Percentiles rank a stretch among this genome's conserved stretches.
Evolutionary conservation across 2,888 invertebrate genomes (phyloP).

Genomic region (Polietes domitor): DNA sequence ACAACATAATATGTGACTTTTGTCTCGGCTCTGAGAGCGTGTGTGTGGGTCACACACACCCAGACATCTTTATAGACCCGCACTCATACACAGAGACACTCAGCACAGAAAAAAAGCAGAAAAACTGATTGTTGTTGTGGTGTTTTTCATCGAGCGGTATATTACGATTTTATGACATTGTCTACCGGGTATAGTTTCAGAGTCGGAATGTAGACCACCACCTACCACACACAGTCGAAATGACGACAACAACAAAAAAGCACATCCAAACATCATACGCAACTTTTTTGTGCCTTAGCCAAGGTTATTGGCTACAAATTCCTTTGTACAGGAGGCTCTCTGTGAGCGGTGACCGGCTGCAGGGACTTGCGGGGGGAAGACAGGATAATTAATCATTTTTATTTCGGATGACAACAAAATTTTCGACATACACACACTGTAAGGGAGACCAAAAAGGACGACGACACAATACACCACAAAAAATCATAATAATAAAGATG

Average conservation of each 20-base stretch:
- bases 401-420: slow-evolving; percentile 42
- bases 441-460: not conserved
- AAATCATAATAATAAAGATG: slow-evolving; percentile 22
- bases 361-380: not conserved
- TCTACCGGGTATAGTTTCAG: slow-evolving; percentile 46
- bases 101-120: slow-evolving; percentile 29
- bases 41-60: slow-evolving; percentile 5
- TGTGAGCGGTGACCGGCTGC: too few species aligned
- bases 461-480: slow-evolving; percentile 7
- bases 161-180: slow-evolving; percentile 52
- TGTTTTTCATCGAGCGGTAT: slow-evolving; percentile 2
- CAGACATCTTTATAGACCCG: not conserved
- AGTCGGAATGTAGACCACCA: slow-evolving; percentile 28
- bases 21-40: slow-evolving; percentile 38
- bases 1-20: slow-evolving; percentile 76
- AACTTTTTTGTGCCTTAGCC: slow-evolving; percentile 20
- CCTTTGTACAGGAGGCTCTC: not conserved
- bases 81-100: slow-evolving; percentile 2
- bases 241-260: not conserved
- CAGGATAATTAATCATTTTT: slow-evolving; percentile 63
- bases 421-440: slow-evolving; percentile 7
- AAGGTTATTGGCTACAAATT: slow-evolving; percentile 44
- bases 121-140: slow-evolving; percentile 4
- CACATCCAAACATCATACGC: slow-evolving; percentile 5
- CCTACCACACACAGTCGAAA: not conserved